Evolutionary conservation across 1,140 invertebrate species (phyloP).

Genomic region (Heliconius hermathena): DNA sequence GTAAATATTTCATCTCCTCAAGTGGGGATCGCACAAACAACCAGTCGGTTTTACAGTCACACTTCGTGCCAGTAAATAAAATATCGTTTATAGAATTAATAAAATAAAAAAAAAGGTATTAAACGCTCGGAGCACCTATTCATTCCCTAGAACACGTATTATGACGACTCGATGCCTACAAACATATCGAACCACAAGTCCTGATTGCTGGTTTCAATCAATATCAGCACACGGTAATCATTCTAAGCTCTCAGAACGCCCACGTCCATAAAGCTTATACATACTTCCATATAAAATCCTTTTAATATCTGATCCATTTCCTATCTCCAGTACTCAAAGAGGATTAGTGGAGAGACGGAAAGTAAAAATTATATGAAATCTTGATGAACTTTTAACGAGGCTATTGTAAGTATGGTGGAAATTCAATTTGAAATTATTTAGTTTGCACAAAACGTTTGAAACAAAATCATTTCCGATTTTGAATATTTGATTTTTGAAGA

Average conservation of each 20-base stretch:
- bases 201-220: slow-evolving; percentile 4
- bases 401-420: background rate
- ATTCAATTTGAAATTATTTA: background rate
- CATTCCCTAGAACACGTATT: background rate
- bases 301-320: slow-evolving; percentile 4
- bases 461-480: background rate
- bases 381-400: background rate
- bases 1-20: no score
- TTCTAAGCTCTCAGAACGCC: background rate
- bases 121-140: background rate
- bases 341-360: background rate
- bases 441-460: background rate
- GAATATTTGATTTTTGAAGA: no score
- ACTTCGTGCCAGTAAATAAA: no score
- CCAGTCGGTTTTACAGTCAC: no score
- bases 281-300: background rate
- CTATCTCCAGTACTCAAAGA: background rate
- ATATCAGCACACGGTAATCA: background rate
- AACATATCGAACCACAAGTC: background rate
- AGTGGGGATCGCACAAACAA: no score
- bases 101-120: background rate
- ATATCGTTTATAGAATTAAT: background rate
- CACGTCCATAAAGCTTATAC: background rate
- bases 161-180: background rate
- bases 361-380: background rate